Percentiles rank a stretch among this genome's conserved stretches.
These are phyloP conservation scores for Vombatus ursinus DNA, from an alignment of 2,113 vertebrate genomes.

Conservation along the genomic window DNA sequence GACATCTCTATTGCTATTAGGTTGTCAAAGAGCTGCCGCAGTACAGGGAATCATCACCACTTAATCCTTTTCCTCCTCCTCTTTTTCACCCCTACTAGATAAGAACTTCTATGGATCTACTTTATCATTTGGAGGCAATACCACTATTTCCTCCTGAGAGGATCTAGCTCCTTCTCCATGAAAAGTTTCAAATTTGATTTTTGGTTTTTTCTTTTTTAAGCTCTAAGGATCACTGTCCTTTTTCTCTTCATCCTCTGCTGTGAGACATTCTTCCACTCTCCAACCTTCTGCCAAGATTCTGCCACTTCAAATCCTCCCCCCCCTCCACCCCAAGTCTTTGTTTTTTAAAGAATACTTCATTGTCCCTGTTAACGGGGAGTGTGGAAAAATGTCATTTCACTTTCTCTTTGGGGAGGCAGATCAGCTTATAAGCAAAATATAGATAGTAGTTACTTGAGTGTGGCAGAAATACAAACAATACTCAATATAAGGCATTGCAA, in stretches of 20 bases:
- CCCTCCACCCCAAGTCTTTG: not conserved
- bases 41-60: not conserved
- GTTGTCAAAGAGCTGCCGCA: too few relatives aligned
- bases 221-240: not conserved
- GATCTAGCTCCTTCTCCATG: not conserved
- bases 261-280: not conserved
- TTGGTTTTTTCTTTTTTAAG: too few relatives aligned
- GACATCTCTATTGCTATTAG: too few relatives aligned
- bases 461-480: not conserved
- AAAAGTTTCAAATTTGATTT: too few relatives aligned
- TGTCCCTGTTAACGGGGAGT: not conserved
- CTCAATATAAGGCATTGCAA: not conserved
- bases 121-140: too few relatives aligned
- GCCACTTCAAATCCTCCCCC: not conserved
- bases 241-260: not conserved
- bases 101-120: not conserved
- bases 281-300: not conserved
- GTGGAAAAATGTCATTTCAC: not conserved
- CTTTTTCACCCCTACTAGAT: not conserved
- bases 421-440: not conserved
- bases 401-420: too few relatives aligned
- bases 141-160: not conserved
- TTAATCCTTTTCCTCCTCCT: not conserved
- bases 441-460: not conserved
- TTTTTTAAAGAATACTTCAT: not conserved